Percentiles rank a stretch among this genome's conserved stretches.
phyloP scores from a whole-genome alignment of 2,888 invertebrate genomes.

The Sinelater perroti region DNA sequence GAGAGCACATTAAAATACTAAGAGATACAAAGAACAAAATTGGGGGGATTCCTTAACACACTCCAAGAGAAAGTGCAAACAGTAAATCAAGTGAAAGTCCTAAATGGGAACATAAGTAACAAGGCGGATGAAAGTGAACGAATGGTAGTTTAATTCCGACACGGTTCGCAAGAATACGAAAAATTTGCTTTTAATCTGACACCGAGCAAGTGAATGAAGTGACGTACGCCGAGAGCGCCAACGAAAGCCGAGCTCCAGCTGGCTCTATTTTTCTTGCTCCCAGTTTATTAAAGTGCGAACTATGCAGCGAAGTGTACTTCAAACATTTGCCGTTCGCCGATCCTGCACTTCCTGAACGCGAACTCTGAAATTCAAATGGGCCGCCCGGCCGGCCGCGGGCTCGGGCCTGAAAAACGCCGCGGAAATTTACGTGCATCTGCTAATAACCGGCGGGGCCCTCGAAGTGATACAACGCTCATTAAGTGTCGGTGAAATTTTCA shows the following conservation, averaged over 20 bases:
- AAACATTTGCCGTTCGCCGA: not conserved
- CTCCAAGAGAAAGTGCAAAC: too few relatives aligned
- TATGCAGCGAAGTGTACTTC: not conserved
- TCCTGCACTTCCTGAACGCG: too few relatives aligned
- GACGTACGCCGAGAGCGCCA: conserved; percentile 7
- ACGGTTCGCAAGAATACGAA: conserved; percentile 10
- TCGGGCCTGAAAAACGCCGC: not conserved
- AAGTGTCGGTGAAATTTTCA: conserved; percentile 33
- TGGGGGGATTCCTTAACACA: too few relatives aligned
- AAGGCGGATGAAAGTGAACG: conserved; percentile 15
- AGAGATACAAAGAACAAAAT: too few relatives aligned
- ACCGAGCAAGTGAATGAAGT: conserved; percentile 9
- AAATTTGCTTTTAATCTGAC: conserved; percentile 11
- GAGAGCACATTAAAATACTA: too few relatives aligned
- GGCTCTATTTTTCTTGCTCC: not conserved
- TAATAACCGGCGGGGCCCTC: conserved; percentile 21
- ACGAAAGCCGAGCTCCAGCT: conserved; percentile 3
- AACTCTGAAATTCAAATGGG: conserved; percentile 1
- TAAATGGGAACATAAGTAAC: conserved; percentile 14
- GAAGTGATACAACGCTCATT: conserved; percentile 28
- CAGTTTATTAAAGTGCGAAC: not conserved
- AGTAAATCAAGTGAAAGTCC: conserved; percentile 9
- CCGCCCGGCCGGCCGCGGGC: not conserved
- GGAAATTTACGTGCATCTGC: conserved; percentile 23
- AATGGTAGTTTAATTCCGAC: conserved; percentile 15